These are phyloP conservation scores for Acrobasis consociella DNA, from an alignment of 2,888 invertebrate genomes.

Conservation along the genomic window DNA sequence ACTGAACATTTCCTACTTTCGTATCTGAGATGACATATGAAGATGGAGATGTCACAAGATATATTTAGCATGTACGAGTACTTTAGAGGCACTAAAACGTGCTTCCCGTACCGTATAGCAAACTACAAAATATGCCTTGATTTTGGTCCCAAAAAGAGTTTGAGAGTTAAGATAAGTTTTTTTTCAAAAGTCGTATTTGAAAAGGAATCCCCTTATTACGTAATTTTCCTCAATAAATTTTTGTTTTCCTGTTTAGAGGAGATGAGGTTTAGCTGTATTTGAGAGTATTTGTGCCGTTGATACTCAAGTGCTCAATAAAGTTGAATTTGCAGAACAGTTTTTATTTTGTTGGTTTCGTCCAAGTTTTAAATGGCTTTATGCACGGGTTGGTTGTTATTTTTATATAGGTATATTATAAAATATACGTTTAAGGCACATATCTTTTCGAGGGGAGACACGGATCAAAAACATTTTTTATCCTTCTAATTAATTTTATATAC, in stretches of 20 bases:
- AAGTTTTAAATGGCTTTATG: not conserved
- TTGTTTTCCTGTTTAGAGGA: slow-evolving; percentile 14
- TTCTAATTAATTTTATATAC: no score
- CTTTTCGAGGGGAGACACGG: no score
- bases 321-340: not conserved
- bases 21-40: slow-evolving; percentile 1
- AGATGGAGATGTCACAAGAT: slow-evolving; percentile 6
- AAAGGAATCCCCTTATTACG: not conserved
- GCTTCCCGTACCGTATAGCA: not conserved
- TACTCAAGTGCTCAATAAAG: slow-evolving; percentile 5
- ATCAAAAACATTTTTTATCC: no score
- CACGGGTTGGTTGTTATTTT: not conserved
- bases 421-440: no score
- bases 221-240: slow-evolving; percentile 20
- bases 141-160: not conserved
- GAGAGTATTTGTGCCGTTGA: slow-evolving; percentile 1
- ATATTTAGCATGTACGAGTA: not conserved
- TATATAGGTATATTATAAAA: no score
- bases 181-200: not conserved
- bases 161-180: not conserved
- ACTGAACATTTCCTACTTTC: slow-evolving; percentile 3
- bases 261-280: slow-evolving; percentile 3
- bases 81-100: not conserved
- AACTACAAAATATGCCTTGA: not conserved
- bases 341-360: not conserved